Evolutionary conservation across 1,140 invertebrate species (phyloP).

Genomic region (Diplogasteroides magnus): DNA sequence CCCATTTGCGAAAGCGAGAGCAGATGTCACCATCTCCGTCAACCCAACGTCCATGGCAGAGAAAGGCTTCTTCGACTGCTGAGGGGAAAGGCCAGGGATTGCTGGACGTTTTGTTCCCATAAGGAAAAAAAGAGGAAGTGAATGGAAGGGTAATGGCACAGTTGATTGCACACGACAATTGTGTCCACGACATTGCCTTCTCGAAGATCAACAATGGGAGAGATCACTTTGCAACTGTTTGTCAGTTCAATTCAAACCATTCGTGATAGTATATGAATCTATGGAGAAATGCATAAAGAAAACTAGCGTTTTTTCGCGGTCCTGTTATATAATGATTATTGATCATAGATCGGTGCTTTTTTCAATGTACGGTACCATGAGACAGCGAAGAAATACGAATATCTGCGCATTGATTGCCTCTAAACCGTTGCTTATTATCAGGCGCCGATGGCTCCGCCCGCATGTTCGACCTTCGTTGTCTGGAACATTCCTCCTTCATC

Average conservation of each 20-base stretch:
- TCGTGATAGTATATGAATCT: too few species aligned
- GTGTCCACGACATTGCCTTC: conserved; percentile 98
- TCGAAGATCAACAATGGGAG: conserved; percentile 89
- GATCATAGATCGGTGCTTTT: conserved; percentile 13
- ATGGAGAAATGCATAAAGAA: too few species aligned
- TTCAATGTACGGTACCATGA: conserved; percentile 2
- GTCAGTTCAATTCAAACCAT: too few species aligned
- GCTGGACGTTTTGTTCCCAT: too few species aligned
- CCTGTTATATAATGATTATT: neutral
- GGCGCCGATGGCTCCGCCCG: conserved; percentile 94
- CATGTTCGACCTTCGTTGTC: conserved; percentile 95
- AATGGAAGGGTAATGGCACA: conserved; percentile 90
- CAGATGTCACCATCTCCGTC: too few species aligned
- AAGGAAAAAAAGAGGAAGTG: conserved; percentile 72
- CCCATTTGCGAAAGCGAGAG: too few species aligned
- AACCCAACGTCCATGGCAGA: too few species aligned
- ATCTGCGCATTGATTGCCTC: conserved; percentile 7
- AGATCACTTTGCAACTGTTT: conserved; percentile 99
- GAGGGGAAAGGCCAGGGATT: too few species aligned
- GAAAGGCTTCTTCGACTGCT: too few species aligned
- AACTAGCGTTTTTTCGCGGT: too few species aligned
- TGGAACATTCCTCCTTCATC: conserved; percentile 75
- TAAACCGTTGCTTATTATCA: conserved; percentile 41
- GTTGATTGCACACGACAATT: conserved; percentile 97
- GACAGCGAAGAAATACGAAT: neutral